These are phyloP conservation scores for Eupithecia subumbrata DNA, from an alignment of 2,888 invertebrate genomes.

Conservation along the genomic window DNA sequence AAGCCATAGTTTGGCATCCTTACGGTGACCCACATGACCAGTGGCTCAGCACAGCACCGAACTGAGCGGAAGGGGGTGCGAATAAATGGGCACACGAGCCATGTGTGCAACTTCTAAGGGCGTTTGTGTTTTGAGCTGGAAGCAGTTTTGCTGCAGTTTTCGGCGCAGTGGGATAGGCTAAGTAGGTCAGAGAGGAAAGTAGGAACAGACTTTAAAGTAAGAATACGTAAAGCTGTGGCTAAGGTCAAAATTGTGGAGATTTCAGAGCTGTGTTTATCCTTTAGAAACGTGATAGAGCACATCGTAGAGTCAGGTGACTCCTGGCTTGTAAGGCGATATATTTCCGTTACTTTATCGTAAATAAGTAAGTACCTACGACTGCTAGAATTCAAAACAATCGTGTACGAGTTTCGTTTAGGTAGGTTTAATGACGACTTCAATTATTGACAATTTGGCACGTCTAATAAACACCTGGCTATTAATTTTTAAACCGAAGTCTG, in stretches of 20 bases:
- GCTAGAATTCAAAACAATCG: neutral
- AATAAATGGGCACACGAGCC: constrained; percentile 4
- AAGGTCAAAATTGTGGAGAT: neutral
- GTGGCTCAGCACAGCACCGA: constrained; percentile 24
- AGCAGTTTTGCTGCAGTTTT: neutral
- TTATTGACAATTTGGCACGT: neutral
- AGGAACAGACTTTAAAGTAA: neutral
- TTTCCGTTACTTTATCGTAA: neutral
- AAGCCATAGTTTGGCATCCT: constrained; percentile 56
- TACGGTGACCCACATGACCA: constrained; percentile 30
- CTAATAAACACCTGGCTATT: neutral
- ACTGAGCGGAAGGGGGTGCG: constrained; percentile 17
- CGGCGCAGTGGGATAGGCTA: neutral
- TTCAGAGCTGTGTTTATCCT: neutral
- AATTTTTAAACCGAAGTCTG: neutral
- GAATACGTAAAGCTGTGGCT: neutral
- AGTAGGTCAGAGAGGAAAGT: constrained; percentile 4
- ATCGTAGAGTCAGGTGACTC: neutral
- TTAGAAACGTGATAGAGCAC: neutral
- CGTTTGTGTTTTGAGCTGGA: neutral
- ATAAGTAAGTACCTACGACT: neutral
- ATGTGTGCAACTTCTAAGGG: neutral
- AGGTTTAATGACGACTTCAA: neutral
- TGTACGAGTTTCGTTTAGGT: neutral
- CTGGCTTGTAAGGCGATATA: neutral